Percentiles rank a stretch among this genome's conserved stretches.
Evolutionary conservation across 2,888 invertebrate species (phyloP).

Genomic region (Hybos culiciformis): DNA sequence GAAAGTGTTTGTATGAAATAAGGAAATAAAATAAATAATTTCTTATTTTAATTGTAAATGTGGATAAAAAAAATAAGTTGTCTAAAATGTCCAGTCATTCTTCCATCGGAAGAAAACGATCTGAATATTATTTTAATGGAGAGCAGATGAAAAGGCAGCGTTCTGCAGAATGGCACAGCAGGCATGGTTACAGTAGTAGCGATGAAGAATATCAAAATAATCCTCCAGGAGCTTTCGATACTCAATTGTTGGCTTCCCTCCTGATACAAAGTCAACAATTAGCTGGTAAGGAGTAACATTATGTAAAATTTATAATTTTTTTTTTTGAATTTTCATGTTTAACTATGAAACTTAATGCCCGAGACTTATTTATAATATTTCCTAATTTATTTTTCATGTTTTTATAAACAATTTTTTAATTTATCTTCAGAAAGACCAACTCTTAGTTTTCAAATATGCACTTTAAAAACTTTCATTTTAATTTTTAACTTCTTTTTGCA

Average conservation of each 20-base stretch:
- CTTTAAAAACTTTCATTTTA: background rate
- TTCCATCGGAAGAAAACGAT: slow-evolving; percentile 35
- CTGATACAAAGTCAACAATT: slow-evolving; percentile 45
- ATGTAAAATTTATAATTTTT: background rate
- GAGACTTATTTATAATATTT: no score
- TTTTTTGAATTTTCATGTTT: background rate
- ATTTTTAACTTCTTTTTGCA: slow-evolving; percentile 25
- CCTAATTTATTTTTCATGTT: no score
- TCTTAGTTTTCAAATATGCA: no score
- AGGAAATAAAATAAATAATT: no score
- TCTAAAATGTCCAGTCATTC: slow-evolving; percentile 34
- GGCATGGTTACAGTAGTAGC: slow-evolving; percentile 41
- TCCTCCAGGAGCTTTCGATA: slow-evolving; percentile 36
- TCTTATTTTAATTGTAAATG: no score
- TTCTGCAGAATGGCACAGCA: slow-evolving; percentile 43
- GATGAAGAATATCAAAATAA: slow-evolving; percentile 41
- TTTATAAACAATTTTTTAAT: no score
- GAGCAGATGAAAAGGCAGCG: slow-evolving; percentile 39
- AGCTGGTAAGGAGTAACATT: slow-evolving; percentile 37
- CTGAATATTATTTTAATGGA: slow-evolving; percentile 30
- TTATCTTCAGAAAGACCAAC: no score
- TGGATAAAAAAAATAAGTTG: background rate
- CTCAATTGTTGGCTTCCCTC: slow-evolving; percentile 43
- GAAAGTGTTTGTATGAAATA: no score
- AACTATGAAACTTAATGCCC: no score